Conservation (phyloP, 2,113 vertebrate genomes). For the Lophius piscatorius region DNA sequence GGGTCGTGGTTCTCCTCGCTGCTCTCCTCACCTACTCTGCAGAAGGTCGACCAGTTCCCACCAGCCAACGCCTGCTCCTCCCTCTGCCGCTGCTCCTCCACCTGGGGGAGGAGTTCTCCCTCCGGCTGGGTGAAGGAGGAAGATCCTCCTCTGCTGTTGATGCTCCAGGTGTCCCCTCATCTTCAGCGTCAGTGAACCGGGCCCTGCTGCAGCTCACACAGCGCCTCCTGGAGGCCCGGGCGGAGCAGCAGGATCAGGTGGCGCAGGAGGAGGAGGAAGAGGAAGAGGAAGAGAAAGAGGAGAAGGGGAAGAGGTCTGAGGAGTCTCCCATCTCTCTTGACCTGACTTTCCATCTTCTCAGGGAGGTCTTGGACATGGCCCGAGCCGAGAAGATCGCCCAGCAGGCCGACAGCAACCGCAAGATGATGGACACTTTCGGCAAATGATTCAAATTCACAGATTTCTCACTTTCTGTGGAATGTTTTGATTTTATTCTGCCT, state of each 20-base stretch:
- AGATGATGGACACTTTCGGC: constrained; percentile 90
- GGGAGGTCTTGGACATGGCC: constrained; percentile 91
- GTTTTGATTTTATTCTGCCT: not conserved
- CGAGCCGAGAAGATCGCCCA: constrained; percentile 87
- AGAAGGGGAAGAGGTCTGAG: constrained; percentile 80
- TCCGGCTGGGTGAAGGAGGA: constrained; percentile 76
- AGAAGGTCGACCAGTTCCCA: not conserved
- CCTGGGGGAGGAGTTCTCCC: constrained; percentile 87
- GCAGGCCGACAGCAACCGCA: constrained; percentile 90
- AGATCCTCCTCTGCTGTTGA: not conserved
- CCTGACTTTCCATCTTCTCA: constrained; percentile 92
- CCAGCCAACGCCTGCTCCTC: constrained; percentile 29
- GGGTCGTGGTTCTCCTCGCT: constrained; percentile 78
- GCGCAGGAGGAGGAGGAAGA: constrained; percentile 33
- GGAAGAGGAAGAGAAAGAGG: constrained; percentile 2
- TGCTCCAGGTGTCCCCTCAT: constrained; percentile 29
- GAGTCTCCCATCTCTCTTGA: constrained; percentile 91
- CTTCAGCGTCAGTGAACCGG: constrained; percentile 76
- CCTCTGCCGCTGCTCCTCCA: constrained; percentile 80
- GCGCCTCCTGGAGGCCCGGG: constrained; percentile 51
- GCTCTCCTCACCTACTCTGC: constrained; percentile 48
- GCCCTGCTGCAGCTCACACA: constrained; percentile 77
- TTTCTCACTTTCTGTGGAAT: too few relatives aligned
- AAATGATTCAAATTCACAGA: constrained; percentile 68
- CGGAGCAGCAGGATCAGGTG: constrained; percentile 21